Base-by-base conservation (phyloP, 2,113 vertebrate genomes). In the Bubo blakistoni region DNA sequence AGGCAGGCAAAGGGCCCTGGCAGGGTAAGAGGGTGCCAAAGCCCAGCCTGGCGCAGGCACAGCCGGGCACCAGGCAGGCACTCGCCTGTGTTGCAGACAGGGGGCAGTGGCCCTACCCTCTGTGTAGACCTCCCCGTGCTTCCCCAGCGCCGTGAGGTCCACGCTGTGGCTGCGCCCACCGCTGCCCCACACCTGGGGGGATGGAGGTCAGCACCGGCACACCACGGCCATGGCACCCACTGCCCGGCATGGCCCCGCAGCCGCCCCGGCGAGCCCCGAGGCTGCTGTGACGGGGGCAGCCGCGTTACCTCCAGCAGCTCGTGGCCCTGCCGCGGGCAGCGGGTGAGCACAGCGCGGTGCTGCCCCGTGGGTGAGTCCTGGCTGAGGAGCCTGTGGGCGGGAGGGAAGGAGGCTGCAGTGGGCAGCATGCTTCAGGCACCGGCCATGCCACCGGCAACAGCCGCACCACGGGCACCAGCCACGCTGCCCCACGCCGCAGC, bases 1-100 rank as follows among this genome's bases (percentile, higher is more conserved):
- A 99, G 96, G 91, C 98, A 99, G 94, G 99, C 98, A 93, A 99
- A 99, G 81, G 99, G 99, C 54, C 98, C 99, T 99, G 88, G 58
- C 54, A 46, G 3, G 17, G 83, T 36, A n/a, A 85, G 44, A 57
- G 7, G 14, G 26, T 88, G 54, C 27, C 63, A 66, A 69, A 86
- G 19, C 44, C 57, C 57, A 55, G 52, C 10, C 24, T 34, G 40
- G 54, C 10, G 10, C 14, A 7, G 70, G 66, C n/a, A 24, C 52
- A 51, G 42, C 42, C 0, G 1, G 24, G 71, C 61, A 46, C 63
- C 3, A 8, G 40, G 21, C 3, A 18, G 54, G n/a, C 62, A 29
- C 40, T 47, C 20, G 3, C 52, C 38, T 5, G 4, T 10, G 25
- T 12, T 24, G 19, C 0, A 2, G 34, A 10, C 6, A 7, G 24